Evolutionary conservation across 2,888 invertebrate species (phyloP), one percentile per base, ranked within the genome.

Genomic region (Liodrosophila aerea): DNA sequence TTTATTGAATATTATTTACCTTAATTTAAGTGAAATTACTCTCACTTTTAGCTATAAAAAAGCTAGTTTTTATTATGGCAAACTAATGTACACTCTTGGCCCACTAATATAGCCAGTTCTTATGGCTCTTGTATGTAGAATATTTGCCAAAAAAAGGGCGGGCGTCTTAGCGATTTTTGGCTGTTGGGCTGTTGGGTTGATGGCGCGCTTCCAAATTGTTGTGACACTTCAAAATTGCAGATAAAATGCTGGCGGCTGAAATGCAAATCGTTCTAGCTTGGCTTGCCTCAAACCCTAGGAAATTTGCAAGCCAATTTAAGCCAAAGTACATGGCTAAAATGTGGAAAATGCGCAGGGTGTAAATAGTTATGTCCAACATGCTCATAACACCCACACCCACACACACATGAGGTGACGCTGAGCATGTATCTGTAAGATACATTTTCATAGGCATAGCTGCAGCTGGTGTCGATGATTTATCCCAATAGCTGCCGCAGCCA

Each of bases 241-340:
- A 69, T 71, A 69, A 69, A 66, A 71, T 50, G 54, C 45, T 71
- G 71, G n/a, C 59, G 53, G 65, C 59, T 5, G 5, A 51, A 68
- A 68, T 69, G 76, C 63, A 76, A 84, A 84, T 84, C 81, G 84
- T 63, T 83, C 58, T 43, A 41, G 62, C 34, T 22, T 30, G 9
- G n/a, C 4, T 4, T 11, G 15, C 45, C 18, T 7, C 15, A 11
- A 22, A 16, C 12, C 31, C 30, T 22, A 49, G 11, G n/a, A 22
- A 37, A 47, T 44, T 50, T 33, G 43, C 36, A 47, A 47, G n/a
- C 66, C 66, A 65, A 66, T 65, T 57, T 66, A 67, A 61, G n/a
- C n/a, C 69, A 52, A 40, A 57, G 63, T 66, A 47, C 44, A 45
- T 50, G 46, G 27, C 18, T 8, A 9, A 13, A 8, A 4, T 7